Conservation (phyloP, 2,113 vertebrate genomes). For the Edolisoma coerulescens region DNA sequence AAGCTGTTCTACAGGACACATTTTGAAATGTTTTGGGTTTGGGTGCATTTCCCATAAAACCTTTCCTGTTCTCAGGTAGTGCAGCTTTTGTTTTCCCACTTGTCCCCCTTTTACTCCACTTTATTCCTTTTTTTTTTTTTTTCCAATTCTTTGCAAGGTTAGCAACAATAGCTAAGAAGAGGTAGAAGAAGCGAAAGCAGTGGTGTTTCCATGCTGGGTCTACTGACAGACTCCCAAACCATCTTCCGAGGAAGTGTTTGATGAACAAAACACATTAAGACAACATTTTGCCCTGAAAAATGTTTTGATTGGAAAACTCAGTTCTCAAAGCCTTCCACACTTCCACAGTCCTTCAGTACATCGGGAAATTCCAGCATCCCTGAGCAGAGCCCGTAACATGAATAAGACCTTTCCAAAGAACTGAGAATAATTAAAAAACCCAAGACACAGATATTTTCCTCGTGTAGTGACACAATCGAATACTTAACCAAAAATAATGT, state of each 20-base stretch:
- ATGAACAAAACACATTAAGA: neutral
- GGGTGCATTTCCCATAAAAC: neutral
- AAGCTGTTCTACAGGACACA: neutral
- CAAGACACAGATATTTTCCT: neutral
- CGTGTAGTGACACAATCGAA: neutral
- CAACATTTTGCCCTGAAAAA: neutral
- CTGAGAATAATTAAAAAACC: neutral
- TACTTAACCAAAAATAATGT: slow-evolving; percentile 40
- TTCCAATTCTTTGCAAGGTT: neutral
- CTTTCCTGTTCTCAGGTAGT: neutral
- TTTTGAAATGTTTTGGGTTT: neutral
- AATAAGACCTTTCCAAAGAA: neutral
- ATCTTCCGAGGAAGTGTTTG: neutral
- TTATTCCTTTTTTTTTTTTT: neutral
- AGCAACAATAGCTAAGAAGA: neutral
- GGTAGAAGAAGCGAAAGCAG: neutral
- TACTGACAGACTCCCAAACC: neutral
- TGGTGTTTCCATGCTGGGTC: neutral
- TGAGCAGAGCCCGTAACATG: neutral
- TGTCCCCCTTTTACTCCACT: neutral
- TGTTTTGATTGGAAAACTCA: neutral
- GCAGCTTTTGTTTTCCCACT: neutral
- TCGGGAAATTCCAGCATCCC: neutral
- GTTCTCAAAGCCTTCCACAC: neutral
- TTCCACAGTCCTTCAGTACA: neutral